Base-by-base conservation (phyloP, 1,140 invertebrate species). In the Leguminivora glycinivorella region DNA sequence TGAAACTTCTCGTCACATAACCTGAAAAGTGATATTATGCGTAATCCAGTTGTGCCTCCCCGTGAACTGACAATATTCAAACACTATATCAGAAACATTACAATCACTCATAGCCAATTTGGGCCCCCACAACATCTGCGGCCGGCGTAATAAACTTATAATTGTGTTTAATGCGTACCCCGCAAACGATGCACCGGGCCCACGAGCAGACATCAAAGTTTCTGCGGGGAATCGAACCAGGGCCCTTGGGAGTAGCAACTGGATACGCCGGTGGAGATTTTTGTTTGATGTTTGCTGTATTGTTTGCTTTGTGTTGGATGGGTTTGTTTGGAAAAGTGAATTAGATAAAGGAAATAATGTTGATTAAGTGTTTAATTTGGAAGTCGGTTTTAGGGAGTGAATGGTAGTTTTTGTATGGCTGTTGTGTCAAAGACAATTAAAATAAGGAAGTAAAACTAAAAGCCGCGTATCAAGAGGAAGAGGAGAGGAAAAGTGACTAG, bases 131-230 rank as follows among this genome's bases (percentile, higher is more conserved):
- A 68, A 43, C 70, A 71, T 71, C 70, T 71, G 70, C 25, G 60
- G 63, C 24, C 34, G 34, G 26, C 38, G 58, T 71, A 71, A 71
- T 71, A 71, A 67, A 71, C 38, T 38, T 67, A 71, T 71, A 71
- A 71, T 71, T 67, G 60, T 71, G 70, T 71, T 71, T 71, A 71
- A 67, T 67, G 66, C 63, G 25, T 70, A 70, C 17, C 34, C 26
- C 63, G 34, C 63, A 34, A 31, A 67, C 26, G 34, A 19, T 14
- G 24, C 26, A 63, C 58, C 58, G 47, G 47, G 47, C 40, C 19
- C 10, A 6, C n/a, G n/a, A n/a, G n/a, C 40, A 67, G 38, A 69
- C 43, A 69, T 69, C 68, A 52, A 56, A 69, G 40, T 56, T 40
- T 40, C 26, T 5, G 66, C 66, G 26, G 34, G 34, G 66, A 34